These are phyloP conservation scores for Orthonyx spaldingii DNA, from an alignment of 2,113 vertebrate genomes.

Conservation along the genomic window DNA sequence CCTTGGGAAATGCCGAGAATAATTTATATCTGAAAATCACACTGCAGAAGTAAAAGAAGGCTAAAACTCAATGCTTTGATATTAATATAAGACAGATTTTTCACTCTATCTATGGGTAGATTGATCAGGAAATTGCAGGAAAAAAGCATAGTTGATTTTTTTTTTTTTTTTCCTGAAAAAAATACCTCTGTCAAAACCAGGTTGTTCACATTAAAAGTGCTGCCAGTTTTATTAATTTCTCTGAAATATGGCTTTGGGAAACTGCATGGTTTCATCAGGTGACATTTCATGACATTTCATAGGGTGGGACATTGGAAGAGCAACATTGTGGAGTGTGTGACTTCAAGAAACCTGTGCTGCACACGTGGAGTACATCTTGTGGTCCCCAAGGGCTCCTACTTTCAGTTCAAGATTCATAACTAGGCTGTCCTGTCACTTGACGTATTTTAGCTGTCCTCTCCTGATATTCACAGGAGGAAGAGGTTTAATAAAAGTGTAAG, in stretches of 20 bases:
- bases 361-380: background rate
- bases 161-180: background rate
- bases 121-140: background rate
- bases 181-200: rapidly evolving
- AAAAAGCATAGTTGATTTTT: rapidly evolving
- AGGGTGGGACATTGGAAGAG: background rate
- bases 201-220: background rate
- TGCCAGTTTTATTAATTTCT: background rate
- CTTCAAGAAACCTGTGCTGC: background rate
- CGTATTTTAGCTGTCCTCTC: background rate
- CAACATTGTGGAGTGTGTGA: background rate
- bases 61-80: background rate
- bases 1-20: background rate
- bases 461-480: background rate
- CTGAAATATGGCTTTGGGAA: background rate
- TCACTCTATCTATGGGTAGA: background rate
- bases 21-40: background rate
- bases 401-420: background rate
- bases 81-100: background rate
- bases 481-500: background rate
- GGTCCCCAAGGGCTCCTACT: background rate
- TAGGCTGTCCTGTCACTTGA: background rate
- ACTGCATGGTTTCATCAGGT: background rate
- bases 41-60: background rate
- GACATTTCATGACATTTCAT: background rate